Evolutionary conservation across 2,888 invertebrate species (phyloP).

Genomic region (Leptinotarsa peninsularis): DNA sequence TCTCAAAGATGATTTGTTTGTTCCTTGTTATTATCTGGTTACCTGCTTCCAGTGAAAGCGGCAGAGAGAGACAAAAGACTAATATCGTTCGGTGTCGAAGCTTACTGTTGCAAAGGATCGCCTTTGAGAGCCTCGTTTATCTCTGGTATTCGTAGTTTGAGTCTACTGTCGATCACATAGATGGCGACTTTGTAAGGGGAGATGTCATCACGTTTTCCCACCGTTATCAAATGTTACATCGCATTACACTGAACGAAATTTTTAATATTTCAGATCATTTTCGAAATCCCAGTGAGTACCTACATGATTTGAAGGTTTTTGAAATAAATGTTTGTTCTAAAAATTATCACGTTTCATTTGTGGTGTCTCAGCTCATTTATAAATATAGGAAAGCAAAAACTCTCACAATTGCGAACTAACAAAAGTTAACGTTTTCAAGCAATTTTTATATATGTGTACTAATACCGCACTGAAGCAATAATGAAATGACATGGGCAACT

Average conservation of each 20-base stretch:
- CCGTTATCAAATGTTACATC: background rate
- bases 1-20: too few relatives aligned
- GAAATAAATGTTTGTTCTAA: conserved; percentile 4
- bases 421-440: background rate
- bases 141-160: too few relatives aligned
- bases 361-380: background rate
- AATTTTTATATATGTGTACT: too few relatives aligned
- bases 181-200: too few relatives aligned
- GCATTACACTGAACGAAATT: background rate
- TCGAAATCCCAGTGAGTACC: conserved; percentile 43
- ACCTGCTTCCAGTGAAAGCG: too few relatives aligned
- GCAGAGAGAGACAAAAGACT: too few relatives aligned
- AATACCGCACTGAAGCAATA: background rate
- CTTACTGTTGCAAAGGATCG: too few relatives aligned
- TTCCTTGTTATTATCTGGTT: too few relatives aligned
- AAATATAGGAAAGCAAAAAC: background rate
- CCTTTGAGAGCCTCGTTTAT: too few relatives aligned
- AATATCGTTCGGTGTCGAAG: too few relatives aligned
- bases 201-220: too few relatives aligned
- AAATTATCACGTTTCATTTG: background rate
- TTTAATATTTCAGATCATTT: conserved; percentile 41
- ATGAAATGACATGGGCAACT: background rate
- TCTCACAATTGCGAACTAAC: background rate
- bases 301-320: background rate
- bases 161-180: too few relatives aligned